Evolutionary conservation across 2,888 invertebrate species (phyloP).

Genomic region (Aquatica leii): DNA sequence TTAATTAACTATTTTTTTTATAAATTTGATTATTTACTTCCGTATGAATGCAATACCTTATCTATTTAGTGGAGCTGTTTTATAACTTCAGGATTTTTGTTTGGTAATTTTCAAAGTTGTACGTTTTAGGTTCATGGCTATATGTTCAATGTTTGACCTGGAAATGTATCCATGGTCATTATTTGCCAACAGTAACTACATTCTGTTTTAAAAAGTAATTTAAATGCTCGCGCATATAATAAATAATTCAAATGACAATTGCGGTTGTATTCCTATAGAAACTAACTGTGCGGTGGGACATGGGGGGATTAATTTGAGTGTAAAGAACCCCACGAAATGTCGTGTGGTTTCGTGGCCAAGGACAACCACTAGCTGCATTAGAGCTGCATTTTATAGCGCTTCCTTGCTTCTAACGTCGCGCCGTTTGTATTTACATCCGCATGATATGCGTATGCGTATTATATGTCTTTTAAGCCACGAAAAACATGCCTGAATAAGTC

Average conservation of each 20-base stretch:
- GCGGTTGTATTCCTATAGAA: slow-evolving; percentile 34
- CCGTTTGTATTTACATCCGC: slow-evolving; percentile 46
- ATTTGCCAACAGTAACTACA: slow-evolving; percentile 44
- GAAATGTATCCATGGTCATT: slow-evolving; percentile 34
- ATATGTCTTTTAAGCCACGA: slow-evolving; percentile 32
- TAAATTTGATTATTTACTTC: no score
- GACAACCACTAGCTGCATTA: slow-evolving; percentile 53
- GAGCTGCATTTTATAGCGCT: slow-evolving; percentile 55
- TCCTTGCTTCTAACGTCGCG: slow-evolving; percentile 45
- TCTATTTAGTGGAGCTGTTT: no score
- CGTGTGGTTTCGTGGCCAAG: slow-evolving; percentile 55
- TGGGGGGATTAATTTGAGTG: slow-evolving; percentile 42
- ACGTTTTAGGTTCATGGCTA: no score
- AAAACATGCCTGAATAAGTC: slow-evolving; percentile 18
- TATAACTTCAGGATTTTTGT: no score
- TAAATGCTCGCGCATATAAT: slow-evolving; percentile 42
- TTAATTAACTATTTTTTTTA: no score
- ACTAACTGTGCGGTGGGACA: slow-evolving; percentile 37
- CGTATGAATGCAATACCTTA: no score
- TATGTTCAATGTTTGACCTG: slow-evolving; percentile 26
- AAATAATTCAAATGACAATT: slow-evolving; percentile 41
- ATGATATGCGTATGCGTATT: slow-evolving; percentile 37
- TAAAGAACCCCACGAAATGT: slow-evolving; percentile 52
- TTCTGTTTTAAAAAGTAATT: slow-evolving; percentile 39
- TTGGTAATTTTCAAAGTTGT: no score